These are phyloP conservation scores for Apeira syringaria DNA, from an alignment of 2,888 invertebrate genomes.

Conservation along the genomic window DNA sequence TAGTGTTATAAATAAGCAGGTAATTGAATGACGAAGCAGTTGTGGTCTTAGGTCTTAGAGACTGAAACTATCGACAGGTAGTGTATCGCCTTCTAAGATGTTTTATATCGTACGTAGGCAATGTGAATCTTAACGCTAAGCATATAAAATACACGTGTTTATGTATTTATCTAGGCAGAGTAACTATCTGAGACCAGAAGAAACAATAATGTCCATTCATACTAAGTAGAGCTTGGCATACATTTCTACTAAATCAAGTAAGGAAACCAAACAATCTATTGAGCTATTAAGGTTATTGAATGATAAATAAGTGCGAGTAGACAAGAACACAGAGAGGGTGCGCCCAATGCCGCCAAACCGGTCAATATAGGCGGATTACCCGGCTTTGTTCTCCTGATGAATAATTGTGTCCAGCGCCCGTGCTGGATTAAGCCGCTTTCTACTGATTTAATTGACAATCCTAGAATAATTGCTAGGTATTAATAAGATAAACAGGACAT, in stretches of 20 bases:
- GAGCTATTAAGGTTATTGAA: slow-evolving; percentile 57
- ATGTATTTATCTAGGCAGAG: not conserved
- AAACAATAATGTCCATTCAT: not conserved
- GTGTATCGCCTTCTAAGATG: no score
- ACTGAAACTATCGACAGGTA: no score
- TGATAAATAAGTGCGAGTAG: slow-evolving; percentile 53
- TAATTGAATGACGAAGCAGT: no score
- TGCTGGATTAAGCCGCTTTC: slow-evolving; percentile 75
- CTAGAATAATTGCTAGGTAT: slow-evolving; percentile 71
- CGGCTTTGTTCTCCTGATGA: slow-evolving; percentile 76
- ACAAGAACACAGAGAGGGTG: slow-evolving; percentile 35
- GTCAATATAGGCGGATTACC: slow-evolving; percentile 75
- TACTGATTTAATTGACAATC: slow-evolving; percentile 79
- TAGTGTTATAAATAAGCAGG: not conserved
- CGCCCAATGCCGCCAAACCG: slow-evolving; percentile 51
- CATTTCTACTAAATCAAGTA: slow-evolving; percentile 14
- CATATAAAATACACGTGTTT: not conserved
- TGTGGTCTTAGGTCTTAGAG: no score
- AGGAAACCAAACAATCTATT: slow-evolving; percentile 27
- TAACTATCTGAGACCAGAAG: not conserved
- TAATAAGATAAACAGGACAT: slow-evolving; percentile 62
- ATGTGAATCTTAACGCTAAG: not conserved
- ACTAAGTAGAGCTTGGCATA: not conserved
- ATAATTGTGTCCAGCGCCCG: slow-evolving; percentile 77
- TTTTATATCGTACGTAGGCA: no score